These are phyloP conservation scores for Datnioides undecimradiatus DNA, from an alignment of 2,113 vertebrate species.

Conservation along the genomic window DNA sequence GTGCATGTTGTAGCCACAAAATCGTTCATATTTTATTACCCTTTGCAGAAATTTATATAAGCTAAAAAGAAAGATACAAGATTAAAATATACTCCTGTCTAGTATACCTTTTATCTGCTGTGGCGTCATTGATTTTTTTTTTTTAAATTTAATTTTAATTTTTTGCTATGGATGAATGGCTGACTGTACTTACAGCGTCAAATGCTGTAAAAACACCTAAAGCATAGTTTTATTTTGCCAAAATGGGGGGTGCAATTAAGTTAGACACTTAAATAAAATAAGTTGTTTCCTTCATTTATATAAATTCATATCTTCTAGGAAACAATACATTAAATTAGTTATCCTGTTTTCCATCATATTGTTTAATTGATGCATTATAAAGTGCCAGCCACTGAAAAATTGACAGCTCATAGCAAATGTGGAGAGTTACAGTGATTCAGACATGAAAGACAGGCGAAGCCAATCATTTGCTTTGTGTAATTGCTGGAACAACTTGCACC, in stretches of 20 bases:
- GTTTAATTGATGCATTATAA: no score
- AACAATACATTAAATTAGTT: no score
- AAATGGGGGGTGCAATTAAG: neutral
- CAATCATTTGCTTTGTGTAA: no score
- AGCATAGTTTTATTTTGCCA: neutral
- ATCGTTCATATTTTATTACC: slow-evolving; percentile 66
- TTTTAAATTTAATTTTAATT: no score
- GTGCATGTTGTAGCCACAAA: slow-evolving; percentile 40
- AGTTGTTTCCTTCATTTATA: neutral
- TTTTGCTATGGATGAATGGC: no score
- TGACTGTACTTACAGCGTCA: neutral
- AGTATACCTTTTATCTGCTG: neutral
- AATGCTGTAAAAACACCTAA: neutral
- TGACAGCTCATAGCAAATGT: no score
- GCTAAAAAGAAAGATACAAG: neutral
- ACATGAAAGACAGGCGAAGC: no score
- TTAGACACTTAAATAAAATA: neutral
- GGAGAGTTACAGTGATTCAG: no score
- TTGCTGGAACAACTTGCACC: no score
- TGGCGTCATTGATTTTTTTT: neutral
- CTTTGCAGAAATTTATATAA: slow-evolving; percentile 20
- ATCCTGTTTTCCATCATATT: no score
- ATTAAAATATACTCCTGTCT: neutral
- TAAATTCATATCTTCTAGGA: no score
- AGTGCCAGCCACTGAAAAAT: no score